Evolutionary conservation across 1,140 invertebrate species (phyloP).

Genomic region (Venustaconcha ellipsiformis): DNA sequence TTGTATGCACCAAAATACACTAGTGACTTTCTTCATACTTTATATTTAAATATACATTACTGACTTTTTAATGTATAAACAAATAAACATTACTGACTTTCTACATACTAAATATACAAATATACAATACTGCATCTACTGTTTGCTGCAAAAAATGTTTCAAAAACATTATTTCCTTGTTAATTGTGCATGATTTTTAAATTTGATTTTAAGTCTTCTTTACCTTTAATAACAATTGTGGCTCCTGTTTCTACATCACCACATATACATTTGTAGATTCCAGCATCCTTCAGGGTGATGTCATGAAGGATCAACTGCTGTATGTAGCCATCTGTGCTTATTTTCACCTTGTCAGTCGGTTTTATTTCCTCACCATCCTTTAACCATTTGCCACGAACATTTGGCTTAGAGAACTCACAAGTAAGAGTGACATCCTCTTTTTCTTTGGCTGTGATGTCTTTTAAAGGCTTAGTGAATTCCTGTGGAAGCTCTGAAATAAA

Average conservation of each 20-base stretch:
- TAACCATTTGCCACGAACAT: slow-evolving; percentile 95
- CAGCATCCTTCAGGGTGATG: slow-evolving; percentile 70
- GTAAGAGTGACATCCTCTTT: slow-evolving; percentile 93
- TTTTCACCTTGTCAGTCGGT: slow-evolving; percentile 47
- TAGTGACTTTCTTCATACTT: no score
- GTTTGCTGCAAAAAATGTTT: no score
- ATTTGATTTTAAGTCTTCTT: slow-evolving; percentile 18
- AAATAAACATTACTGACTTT: no score
- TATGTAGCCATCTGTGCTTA: slow-evolving; percentile 53
- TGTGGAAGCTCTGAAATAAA: slow-evolving; percentile 50
- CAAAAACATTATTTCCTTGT: no score
- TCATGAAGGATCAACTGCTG: slow-evolving; percentile 59
- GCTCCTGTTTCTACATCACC: slow-evolving; percentile 86
- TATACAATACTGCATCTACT: no score
- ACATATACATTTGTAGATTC: slow-evolving; percentile 84
- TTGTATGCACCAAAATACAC: no score
- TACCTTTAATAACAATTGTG: slow-evolving; percentile 88
- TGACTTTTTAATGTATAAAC: no score
- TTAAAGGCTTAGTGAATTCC: slow-evolving; percentile 81
- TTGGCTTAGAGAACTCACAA: slow-evolving; percentile 95
- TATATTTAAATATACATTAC: no score
- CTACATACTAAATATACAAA: no score
- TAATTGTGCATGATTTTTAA: no score
- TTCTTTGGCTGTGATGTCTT: slow-evolving; percentile 91
- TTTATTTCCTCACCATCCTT: slow-evolving; percentile 80